Percentiles rank a stretch among this genome's conserved stretches.
These are phyloP conservation scores for Chloroceryle inda DNA, from an alignment of 2,797 vertebrate species.

Conservation along the genomic window DNA sequence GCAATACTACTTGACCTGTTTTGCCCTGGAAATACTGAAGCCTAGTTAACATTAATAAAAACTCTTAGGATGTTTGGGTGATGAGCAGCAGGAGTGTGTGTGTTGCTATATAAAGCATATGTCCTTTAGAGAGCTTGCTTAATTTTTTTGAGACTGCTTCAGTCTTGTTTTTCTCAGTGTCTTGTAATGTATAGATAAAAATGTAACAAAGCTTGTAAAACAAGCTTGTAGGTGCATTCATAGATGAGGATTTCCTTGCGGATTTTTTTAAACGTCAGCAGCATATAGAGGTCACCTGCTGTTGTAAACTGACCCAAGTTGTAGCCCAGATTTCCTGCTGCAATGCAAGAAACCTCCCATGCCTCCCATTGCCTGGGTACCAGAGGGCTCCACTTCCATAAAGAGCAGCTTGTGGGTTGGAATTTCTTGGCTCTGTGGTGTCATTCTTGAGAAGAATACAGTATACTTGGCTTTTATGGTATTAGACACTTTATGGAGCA, in stretches of 20 bases:
- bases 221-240: neutral
- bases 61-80: constrained; percentile 13
- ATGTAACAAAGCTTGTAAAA: neutral
- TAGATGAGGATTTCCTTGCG: neutral
- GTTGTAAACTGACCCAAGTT: neutral
- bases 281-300: neutral
- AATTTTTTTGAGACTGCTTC: constrained; percentile 39
- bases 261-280: neutral
- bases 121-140: constrained; percentile 25
- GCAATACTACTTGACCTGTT: neutral
- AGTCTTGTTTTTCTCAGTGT: constrained; percentile 40
- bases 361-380: neutral
- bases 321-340: neutral
- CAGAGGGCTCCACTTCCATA: neutral
- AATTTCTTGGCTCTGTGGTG: neutral
- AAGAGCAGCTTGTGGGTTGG: neutral
- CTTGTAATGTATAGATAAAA: neutral
- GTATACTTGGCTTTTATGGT: neutral
- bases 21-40: neutral
- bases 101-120: constrained; percentile 6
- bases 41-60: neutral
- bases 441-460: neutral
- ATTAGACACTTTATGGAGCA: neutral
- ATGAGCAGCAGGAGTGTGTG: constrained; percentile 10
- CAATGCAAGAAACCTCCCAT: neutral